Evolutionary conservation across 2,888 invertebrate genomes (phyloP).

Genomic region (Uloborus plumipes): DNA sequence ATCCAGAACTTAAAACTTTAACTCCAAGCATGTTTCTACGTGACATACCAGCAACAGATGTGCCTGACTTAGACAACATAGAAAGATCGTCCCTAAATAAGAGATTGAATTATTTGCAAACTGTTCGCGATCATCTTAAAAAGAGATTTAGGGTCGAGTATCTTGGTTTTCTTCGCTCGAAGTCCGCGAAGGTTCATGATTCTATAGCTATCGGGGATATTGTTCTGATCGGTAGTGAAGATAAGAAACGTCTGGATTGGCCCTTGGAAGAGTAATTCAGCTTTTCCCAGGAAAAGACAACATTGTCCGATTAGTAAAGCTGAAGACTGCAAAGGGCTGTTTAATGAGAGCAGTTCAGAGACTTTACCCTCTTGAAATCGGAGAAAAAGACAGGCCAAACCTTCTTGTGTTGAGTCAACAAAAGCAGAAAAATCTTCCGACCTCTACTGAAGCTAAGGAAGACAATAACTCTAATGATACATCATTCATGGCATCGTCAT

Average conservation of each 20-base stretch:
- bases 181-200: background rate
- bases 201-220: background rate
- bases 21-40: conserved; percentile 20
- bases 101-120: conserved; percentile 17
- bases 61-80: conserved; percentile 16
- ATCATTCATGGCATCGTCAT: too few species aligned
- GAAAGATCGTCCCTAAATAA: background rate
- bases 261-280: background rate
- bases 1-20: conserved; percentile 12
- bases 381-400: background rate
- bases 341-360: background rate
- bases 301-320: background rate
- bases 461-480: too few species aligned
- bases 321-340: background rate
- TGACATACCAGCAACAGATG: conserved; percentile 4
- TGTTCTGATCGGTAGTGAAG: background rate
- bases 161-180: background rate
- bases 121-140: conserved; percentile 14
- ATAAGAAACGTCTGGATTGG: background rate
- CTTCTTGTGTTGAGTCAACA: too few species aligned
- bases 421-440: too few species aligned
- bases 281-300: background rate
- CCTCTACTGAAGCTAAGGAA: too few species aligned
- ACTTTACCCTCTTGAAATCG: background rate
- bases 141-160: conserved; percentile 3